Conservation (phyloP, 37 sponge, comb jelly and placozoan genomes). For the Agelas oroides region DNA sequence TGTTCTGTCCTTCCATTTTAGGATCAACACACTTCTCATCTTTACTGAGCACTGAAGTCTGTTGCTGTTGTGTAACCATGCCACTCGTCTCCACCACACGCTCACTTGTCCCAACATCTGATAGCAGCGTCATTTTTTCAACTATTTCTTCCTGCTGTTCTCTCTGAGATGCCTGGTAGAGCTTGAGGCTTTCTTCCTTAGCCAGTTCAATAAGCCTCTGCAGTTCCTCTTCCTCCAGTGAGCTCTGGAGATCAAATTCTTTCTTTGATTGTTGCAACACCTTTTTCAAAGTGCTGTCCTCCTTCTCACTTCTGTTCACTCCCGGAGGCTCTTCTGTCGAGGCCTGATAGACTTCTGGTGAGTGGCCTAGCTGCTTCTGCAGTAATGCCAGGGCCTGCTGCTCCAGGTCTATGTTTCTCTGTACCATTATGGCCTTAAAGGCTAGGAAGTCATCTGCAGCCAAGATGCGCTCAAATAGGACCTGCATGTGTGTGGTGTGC, state of each 20-base stretch:
- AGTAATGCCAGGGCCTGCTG: slow-evolving; percentile 59
- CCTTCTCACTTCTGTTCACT: slow-evolving; percentile 11
- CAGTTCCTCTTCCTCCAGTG: slow-evolving; percentile 22
- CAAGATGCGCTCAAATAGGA: slow-evolving; percentile 57
- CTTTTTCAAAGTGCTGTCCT: slow-evolving; percentile 42
- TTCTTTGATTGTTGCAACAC: slow-evolving; percentile 35
- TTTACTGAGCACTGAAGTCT: no score
- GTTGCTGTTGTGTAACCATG: no score
- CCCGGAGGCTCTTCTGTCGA: not conserved
- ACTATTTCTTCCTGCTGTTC: not conserved
- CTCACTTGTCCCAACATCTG: no score
- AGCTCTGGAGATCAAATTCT: slow-evolving; percentile 35
- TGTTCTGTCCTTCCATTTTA: no score
- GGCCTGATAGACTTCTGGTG: not conserved
- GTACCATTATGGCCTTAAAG: slow-evolving; percentile 84
- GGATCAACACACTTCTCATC: no score
- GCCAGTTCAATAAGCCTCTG: slow-evolving; percentile 14
- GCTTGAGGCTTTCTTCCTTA: slow-evolving; percentile 27
- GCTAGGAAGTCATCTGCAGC: slow-evolving; percentile 81
- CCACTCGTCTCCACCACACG: no score
- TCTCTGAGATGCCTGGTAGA: not conserved
- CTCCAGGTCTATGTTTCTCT: slow-evolving; percentile 78
- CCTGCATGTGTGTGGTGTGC: slow-evolving; percentile 22
- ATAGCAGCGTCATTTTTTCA: no score
- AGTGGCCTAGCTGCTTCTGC: slow-evolving; percentile 30